phyloP scores from a whole-genome alignment of 2,113 vertebrate species.

The Varanus salvator region DNA sequence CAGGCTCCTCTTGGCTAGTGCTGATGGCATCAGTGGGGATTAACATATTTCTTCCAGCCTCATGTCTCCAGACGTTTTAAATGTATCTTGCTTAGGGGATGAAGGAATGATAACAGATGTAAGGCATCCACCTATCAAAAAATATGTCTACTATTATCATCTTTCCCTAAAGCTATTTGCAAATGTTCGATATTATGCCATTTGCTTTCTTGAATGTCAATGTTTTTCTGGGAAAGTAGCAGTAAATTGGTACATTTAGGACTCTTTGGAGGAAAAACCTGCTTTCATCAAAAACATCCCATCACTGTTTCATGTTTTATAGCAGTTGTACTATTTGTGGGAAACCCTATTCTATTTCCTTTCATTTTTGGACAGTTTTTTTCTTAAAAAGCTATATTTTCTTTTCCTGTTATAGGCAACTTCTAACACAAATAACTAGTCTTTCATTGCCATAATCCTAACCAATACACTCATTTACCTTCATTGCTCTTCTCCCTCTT shows the following conservation, averaged over 20 bases:
- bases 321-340: neutral
- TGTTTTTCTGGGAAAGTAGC: accelerated
- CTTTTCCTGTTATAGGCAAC: neutral
- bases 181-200: neutral
- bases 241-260: neutral
- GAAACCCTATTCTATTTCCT: slow-evolving; percentile 18
- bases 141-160: neutral
- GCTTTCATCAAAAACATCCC: neutral
- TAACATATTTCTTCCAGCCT: neutral
- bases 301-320: neutral
- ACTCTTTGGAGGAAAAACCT: neutral
- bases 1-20: neutral
- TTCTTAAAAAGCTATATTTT: neutral
- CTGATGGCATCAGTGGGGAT: neutral
- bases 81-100: neutral
- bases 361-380: slow-evolving; percentile 9
- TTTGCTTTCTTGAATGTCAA: accelerated
- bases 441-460: slow-evolving; percentile 37
- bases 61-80: too few species aligned
- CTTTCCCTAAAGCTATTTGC: neutral
- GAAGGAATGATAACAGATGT: too few species aligned
- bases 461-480: slow-evolving; percentile 39
- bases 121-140: neutral
- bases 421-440: slow-evolving; percentile 52
- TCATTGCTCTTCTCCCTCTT: neutral